Evolutionary conservation across 2,113 vertebrate genomes (phyloP), one percentile per base, ranked within the genome.

Genomic region (Papio anubis): DNA sequence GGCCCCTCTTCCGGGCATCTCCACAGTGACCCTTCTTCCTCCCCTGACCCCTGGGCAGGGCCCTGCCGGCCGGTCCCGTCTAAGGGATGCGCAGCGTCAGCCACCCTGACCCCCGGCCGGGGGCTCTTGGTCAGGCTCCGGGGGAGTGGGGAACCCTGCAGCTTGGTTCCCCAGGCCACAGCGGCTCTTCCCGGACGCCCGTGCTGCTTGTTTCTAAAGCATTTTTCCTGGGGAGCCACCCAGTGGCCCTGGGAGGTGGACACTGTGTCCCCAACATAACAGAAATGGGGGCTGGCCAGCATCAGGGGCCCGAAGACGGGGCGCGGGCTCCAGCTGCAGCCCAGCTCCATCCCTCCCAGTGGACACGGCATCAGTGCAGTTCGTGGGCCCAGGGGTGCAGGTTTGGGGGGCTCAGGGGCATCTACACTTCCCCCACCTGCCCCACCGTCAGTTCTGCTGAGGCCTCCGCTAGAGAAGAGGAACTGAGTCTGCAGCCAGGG

Each of bases 401-500:
- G 43, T 35, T 48, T 8, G 17, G 73, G 43, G 27, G 43, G 43
- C 75, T 78, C 4, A 23, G 43, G 38, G 27, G 48, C n/a, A 20
- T 48, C 78, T n/a, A n/a, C 50, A n/a, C 50, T 20, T 35, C n/a
- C 72, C 76, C 59, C 38, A 21, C 11, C 61, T 32, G 61, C 27
- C 43, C 43, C 27, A 27, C 13, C 25, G 20, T 48, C 66, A 48
- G 59, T 70, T 88, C 75, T 83, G 79, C 73, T 1, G 17, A 73
- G 61, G 57, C 91, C 50, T 75, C 13, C 3, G 12, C 73, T 66
- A 13, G 16, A n/a, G 66, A 93, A 88, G 88, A 93, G 95, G 92
- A 96, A 93, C 66, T 0, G 35, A 75, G 45, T 17, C 57, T 64
- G 23, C 48, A 38, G 18, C 45, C 55, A 75, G 6, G 25, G 27